Conservation (phyloP, 2,888 invertebrate genomes). For the Boloria selene region DNA sequence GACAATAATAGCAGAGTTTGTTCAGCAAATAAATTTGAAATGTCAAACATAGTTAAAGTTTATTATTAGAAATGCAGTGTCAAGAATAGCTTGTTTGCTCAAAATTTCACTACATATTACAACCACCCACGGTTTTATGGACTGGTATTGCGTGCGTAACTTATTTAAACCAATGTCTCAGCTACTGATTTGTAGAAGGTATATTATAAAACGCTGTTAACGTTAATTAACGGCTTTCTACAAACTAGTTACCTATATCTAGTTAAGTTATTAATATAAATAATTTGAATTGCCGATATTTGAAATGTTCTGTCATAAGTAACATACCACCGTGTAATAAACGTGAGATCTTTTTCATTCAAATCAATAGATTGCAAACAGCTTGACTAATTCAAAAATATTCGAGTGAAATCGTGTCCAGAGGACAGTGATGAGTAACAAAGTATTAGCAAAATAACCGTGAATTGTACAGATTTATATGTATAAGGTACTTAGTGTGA, state of each 20-base stretch:
- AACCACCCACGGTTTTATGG: conserved; percentile 56
- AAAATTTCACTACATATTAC: conserved; percentile 68
- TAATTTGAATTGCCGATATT: not conserved
- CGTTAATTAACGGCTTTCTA: conserved; percentile 30
- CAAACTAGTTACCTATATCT: not conserved
- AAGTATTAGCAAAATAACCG: conserved; percentile 39
- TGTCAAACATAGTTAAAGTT: conserved; percentile 29
- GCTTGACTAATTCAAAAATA: conserved; percentile 30
- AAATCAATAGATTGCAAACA: conserved; percentile 22
- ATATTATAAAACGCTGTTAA: conserved; percentile 36
- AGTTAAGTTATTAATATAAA: not conserved
- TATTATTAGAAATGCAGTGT: conserved; percentile 24
- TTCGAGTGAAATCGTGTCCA: conserved; percentile 33
- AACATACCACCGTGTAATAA: conserved; percentile 1
- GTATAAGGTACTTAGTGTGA: conserved; percentile 1
- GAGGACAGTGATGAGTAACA: conserved; percentile 25
- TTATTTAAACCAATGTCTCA: conserved; percentile 36
- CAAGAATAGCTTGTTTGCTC: conserved; percentile 51
- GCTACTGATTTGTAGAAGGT: conserved; percentile 36
- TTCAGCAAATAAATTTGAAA: not conserved
- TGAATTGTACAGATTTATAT: conserved; percentile 40
- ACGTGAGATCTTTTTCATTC: conserved; percentile 18
- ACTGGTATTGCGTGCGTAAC: conserved; percentile 43
- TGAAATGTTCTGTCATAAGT: conserved; percentile 4
- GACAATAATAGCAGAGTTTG: not conserved